Conservation (phyloP, 1,140 invertebrate species). For the Drosophila navojoa region DNA sequence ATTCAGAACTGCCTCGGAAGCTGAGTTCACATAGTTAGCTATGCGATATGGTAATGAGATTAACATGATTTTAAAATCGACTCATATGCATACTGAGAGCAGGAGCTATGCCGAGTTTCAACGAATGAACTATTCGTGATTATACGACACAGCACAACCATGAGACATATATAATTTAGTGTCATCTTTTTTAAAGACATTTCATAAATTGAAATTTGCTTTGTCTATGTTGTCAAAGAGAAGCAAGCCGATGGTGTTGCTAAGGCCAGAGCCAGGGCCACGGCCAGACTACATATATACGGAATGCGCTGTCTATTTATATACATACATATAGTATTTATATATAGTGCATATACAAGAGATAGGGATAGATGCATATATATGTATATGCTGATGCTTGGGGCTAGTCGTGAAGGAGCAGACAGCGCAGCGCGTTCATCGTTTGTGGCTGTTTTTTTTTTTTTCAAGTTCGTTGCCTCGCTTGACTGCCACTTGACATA, state of each 20-base stretch:
- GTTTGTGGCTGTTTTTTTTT: conserved; percentile 30
- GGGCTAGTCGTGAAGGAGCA: conserved; percentile 5
- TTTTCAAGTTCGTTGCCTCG: conserved; percentile 48
- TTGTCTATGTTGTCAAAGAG: too few relatives aligned
- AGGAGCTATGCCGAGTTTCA: neutral
- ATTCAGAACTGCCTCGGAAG: neutral
- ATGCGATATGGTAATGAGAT: neutral
- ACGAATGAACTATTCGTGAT: neutral
- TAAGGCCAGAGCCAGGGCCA: neutral
- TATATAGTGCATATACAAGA: conserved; percentile 1
- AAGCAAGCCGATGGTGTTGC: neutral
- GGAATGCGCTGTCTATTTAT: neutral
- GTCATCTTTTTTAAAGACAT: too few relatives aligned
- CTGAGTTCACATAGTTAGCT: neutral
- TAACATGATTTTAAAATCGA: neutral
- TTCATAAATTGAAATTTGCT: too few relatives aligned
- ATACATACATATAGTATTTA: neutral
- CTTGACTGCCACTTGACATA: conserved; percentile 49
- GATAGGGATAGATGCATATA: conserved; percentile 2
- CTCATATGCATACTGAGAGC: neutral
- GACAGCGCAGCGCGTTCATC: neutral
- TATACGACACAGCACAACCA: neutral
- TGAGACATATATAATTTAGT: too few relatives aligned
- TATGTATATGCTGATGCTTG: conserved; percentile 18
- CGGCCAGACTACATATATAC: neutral